A percentile compares a stretch with the other conserved stretches of the same genome.
Evolutionary conservation across 2,797 vertebrate species (phyloP).

Genomic region (Rhinella marina): DNA sequence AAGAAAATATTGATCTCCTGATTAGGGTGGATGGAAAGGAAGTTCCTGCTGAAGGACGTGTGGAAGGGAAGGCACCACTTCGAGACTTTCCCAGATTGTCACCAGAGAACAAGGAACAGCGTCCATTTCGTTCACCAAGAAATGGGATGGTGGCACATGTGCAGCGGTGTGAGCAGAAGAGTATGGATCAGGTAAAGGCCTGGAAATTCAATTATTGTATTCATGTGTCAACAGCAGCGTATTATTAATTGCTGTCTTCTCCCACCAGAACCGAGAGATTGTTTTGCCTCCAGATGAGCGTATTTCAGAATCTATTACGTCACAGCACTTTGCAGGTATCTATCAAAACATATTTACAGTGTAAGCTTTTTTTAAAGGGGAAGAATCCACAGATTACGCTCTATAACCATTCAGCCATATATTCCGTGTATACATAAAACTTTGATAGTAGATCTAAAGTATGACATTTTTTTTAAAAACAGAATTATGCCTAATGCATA

Average conservation of each 20-base stretch:
- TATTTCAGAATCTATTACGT: constrained; percentile 80
- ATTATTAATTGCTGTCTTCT: not conserved
- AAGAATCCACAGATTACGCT: not conserved
- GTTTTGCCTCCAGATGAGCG: constrained; percentile 84
- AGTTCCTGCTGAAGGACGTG: constrained; percentile 73
- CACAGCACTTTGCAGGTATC: constrained; percentile 88
- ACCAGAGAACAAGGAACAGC: constrained; percentile 72
- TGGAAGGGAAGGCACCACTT: constrained; percentile 77
- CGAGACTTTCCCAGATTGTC: constrained; percentile 70
- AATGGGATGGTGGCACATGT: constrained; percentile 83
- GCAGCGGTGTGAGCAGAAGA: constrained; percentile 76
- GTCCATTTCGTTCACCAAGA: constrained; percentile 76
- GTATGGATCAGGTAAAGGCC: constrained; percentile 73
- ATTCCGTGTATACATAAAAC: not conserved
- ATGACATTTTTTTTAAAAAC: too few species aligned
- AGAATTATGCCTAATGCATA: too few species aligned
- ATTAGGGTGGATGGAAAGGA: constrained; percentile 93
- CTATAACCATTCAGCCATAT: not conserved
- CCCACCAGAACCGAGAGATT: constrained; percentile 75
- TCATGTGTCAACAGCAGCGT: not conserved
- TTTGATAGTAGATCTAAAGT: not conserved
- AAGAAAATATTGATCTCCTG: not conserved
- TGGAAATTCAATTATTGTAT: not conserved
- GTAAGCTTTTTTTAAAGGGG: not conserved
- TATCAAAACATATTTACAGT: constrained; percentile 2